Conservation (phyloP, 1,140 invertebrate species). For the Cyclina sinensis region DNA sequence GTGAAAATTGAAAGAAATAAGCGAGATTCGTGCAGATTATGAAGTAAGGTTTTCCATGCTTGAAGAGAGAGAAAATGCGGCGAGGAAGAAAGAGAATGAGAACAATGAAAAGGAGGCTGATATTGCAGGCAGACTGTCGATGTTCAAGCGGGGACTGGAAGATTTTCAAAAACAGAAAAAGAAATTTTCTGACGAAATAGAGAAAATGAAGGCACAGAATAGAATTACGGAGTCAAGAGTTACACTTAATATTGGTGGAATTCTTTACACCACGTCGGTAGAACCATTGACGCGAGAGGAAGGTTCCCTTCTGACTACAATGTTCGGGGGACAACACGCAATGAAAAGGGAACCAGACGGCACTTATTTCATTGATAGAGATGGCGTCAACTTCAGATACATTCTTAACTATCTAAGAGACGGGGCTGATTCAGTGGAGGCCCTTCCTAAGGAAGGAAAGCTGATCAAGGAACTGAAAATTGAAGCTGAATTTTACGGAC, state of each 20-base stretch:
- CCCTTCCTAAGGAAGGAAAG: constrained; percentile 44
- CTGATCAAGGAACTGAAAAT: constrained; percentile 63
- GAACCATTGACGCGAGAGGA: constrained; percentile 74
- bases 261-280: constrained; percentile 74
- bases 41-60: constrained; percentile 33
- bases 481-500: constrained; percentile 69
- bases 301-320: constrained; percentile 75
- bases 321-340: constrained; percentile 79
- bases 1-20: constrained; percentile 49
- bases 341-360: constrained; percentile 66
- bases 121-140: constrained; percentile 49
- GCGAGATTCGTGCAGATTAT: constrained; percentile 42
- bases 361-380: constrained; percentile 74
- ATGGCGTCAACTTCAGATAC: constrained; percentile 79
- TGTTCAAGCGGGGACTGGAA: constrained; percentile 62
- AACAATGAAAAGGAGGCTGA: constrained; percentile 65
- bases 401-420: constrained; percentile 75
- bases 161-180: constrained; percentile 65
- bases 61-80: constrained; percentile 49
- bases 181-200: constrained; percentile 65
- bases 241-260: constrained; percentile 78
- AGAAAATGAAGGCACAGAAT: constrained; percentile 66
- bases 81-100: constrained; percentile 63
- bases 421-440: constrained; percentile 53
- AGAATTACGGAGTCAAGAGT: constrained; percentile 61